Percentiles rank a stretch among this genome's conserved stretches.
These are phyloP conservation scores for Callimorpha dominula DNA, from an alignment of 2,888 invertebrate genomes.

Conservation along the genomic window DNA sequence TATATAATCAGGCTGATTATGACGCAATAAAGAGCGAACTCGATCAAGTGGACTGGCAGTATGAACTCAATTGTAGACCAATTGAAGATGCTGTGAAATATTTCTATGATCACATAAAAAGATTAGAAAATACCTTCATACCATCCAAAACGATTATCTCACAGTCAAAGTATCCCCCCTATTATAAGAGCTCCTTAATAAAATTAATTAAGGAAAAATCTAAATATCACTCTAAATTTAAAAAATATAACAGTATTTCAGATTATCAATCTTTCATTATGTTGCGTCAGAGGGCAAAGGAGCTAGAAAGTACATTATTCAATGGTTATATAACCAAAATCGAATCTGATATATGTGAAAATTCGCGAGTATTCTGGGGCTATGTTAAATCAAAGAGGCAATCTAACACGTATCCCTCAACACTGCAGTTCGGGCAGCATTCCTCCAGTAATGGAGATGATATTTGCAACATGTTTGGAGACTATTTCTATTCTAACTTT, in stretches of 20 bases:
- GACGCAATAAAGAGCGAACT: neutral
- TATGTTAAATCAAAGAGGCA: too few relatives aligned
- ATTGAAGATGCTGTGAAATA: neutral
- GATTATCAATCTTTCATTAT: neutral
- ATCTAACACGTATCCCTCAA: too few relatives aligned
- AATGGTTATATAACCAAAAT: neutral
- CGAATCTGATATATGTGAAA: neutral
- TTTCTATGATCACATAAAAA: too few relatives aligned
- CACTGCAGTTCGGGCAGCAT: too few relatives aligned
- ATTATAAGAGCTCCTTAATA: neutral
- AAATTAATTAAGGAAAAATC: neutral
- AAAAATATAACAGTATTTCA: neutral
- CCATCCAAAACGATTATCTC: too few relatives aligned
- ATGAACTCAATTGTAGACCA: neutral
- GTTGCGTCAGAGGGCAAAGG: neutral
- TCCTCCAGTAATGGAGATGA: too few relatives aligned
- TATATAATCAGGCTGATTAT: neutral
- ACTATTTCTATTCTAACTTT: too few relatives aligned
- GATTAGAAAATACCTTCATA: too few relatives aligned
- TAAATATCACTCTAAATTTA: neutral
- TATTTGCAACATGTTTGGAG: too few relatives aligned
- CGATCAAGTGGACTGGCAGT: neutral
- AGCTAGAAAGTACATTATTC: neutral
- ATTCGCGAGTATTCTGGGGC: neutral
- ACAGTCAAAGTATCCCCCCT: neutral